Conservation (phyloP, 2,113 vertebrate genomes). For the Catharus fuscescens region DNA sequence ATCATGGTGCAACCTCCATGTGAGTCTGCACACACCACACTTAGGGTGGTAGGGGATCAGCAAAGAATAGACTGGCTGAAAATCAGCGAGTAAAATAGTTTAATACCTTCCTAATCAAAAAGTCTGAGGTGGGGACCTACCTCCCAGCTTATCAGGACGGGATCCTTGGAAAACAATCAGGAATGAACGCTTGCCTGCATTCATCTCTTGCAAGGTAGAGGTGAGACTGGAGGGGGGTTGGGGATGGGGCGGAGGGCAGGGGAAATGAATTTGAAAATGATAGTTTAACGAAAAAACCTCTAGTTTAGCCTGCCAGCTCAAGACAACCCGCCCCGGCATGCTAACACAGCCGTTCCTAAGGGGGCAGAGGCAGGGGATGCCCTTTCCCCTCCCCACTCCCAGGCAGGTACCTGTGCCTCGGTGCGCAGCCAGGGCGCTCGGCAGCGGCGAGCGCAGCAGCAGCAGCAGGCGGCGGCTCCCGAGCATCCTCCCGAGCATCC, state of each 20-base stretch:
- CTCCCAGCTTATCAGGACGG: not conserved
- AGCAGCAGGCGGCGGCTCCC: not conserved
- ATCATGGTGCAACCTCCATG: not conserved
- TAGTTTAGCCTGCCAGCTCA: not conserved
- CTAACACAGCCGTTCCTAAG: not conserved
- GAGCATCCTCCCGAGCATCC: not conserved
- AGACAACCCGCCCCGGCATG: not conserved
- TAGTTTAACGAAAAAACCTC: not conserved
- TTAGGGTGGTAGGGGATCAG: not conserved
- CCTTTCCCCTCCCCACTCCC: accelerated
- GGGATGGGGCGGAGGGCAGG: accelerated
- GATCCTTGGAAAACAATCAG: not conserved
- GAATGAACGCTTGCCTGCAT: accelerated
- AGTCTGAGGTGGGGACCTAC: not conserved
- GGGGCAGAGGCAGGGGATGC: accelerated
- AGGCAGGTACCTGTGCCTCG: not conserved
- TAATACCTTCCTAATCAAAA: not conserved
- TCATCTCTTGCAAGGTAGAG: not conserved
- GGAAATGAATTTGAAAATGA: not conserved
- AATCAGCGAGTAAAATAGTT: not conserved
- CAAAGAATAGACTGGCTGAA: not conserved
- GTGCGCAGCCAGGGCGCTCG: not conserved
- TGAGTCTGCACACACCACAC: not conserved
- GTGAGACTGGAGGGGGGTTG: accelerated
- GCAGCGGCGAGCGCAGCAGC: not conserved